These are phyloP conservation scores for Casuarius casuarius DNA, from an alignment of 2,113 vertebrate genomes.

Conservation along the genomic window DNA sequence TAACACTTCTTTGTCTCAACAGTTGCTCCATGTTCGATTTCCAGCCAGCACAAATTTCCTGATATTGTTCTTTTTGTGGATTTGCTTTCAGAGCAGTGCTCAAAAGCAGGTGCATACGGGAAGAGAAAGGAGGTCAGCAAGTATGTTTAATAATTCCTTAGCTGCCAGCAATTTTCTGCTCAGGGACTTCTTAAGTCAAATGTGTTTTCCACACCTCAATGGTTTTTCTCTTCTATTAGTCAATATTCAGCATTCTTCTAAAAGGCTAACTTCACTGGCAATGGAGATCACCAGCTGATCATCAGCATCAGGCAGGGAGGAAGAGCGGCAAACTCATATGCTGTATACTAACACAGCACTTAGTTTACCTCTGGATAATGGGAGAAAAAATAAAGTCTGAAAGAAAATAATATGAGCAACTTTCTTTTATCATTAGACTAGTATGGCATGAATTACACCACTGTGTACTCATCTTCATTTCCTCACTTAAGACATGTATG, in stretches of 20 bases:
- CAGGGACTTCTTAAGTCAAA: too few relatives aligned
- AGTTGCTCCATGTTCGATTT: too few relatives aligned
- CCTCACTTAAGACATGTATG: neutral
- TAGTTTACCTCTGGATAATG: neutral
- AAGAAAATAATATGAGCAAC: neutral
- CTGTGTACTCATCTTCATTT: neutral
- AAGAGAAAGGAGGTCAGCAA: too few relatives aligned
- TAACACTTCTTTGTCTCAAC: too few relatives aligned
- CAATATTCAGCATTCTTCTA: too few relatives aligned
- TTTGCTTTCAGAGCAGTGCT: neutral
- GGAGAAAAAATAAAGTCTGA: neutral
- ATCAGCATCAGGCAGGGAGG: neutral
- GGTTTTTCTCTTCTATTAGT: too few relatives aligned
- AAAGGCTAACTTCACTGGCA: neutral
- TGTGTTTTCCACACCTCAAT: too few relatives aligned
- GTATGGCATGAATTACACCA: neutral
- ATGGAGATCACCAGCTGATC: neutral
- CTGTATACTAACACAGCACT: neutral
- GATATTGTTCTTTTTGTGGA: neutral
- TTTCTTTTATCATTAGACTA: neutral
- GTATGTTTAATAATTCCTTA: too few relatives aligned
- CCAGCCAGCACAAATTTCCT: too few relatives aligned
- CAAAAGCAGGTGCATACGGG: neutral
- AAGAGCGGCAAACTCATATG: neutral
- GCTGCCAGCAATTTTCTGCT: too few relatives aligned